These are phyloP conservation scores for Menidia menidia DNA, from an alignment of 2,797 vertebrate species.

Conservation along the genomic window DNA sequence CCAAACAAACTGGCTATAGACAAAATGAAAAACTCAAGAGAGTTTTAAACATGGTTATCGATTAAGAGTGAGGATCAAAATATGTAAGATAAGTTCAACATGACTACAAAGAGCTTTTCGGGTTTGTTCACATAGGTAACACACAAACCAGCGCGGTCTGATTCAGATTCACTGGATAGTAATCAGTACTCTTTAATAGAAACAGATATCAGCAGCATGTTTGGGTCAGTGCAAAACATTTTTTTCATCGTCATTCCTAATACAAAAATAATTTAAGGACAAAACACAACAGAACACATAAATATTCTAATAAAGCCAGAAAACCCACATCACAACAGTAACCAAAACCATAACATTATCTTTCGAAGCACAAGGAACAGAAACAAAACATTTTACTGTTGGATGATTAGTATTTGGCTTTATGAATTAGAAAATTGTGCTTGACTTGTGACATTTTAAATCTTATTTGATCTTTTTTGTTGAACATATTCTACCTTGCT, in stretches of 20 bases:
- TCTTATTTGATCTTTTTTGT: no score
- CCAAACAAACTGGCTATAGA: no score
- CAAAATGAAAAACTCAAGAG: no score
- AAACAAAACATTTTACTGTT: no score
- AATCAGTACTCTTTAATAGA: slow-evolving; percentile 28
- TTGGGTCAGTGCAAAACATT: slow-evolving; percentile 1
- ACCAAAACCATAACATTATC: neutral
- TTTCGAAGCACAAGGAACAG: no score
- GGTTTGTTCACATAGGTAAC: neutral
- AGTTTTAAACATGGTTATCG: neutral
- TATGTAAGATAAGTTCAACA: neutral
- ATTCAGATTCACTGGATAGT: slow-evolving; percentile 3
- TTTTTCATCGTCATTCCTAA: neutral
- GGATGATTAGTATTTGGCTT: no score
- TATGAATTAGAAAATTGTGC: no score
- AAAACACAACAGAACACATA: neutral
- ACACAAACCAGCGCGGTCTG: neutral
- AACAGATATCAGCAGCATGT: slow-evolving; percentile 17
- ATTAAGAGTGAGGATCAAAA: neutral
- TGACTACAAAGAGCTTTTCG: neutral
- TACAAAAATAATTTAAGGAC: neutral
- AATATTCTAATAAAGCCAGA: neutral
- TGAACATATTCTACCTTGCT: neutral
- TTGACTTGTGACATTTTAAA: no score
- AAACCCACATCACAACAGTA: no score